Evolutionary conservation across 2,797 vertebrate species (phyloP), one percentile per base, ranked within the genome.

Genomic region (Agapornis canus): DNA sequence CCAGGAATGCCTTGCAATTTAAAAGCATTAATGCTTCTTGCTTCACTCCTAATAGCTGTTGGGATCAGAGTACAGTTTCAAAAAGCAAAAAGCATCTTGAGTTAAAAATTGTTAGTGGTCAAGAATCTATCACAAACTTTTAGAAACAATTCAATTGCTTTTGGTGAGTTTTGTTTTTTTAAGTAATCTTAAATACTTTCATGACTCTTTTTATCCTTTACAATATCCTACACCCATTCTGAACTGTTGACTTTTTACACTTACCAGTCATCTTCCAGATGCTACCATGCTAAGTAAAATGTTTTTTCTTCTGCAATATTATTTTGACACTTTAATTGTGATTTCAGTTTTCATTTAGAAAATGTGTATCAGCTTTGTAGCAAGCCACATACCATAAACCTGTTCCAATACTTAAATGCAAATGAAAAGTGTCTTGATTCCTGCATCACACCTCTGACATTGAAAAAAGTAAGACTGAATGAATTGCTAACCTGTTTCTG

Each of bases 401-500:
- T 54, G 14, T 43, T 66, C 5, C 29, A 57, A 13, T n/a, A 57
- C 29, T 68, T 71, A 60, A 83, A 43, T 37, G 35, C 10, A 79
- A 77, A 15, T 22, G 16, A 49, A 65, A 78, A n/a, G 5, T 32
- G 7, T 61, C 71, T 80, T 48, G 39, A 31, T 64, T 52, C 27
- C 5, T 39, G 29, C 19, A 31, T 64, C 37, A 14, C 63, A 13
- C 73, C 26, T 37, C 8, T 51, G 15, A n/a, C 48, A 61, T 27
- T 40, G 20, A 39, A 82, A 43, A 22, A 75, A 52, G 5, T 31
- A 72, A 82, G 43, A 32, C 9, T 48, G 31, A 61, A 40, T 37
- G 25, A 56, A 4, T 40, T 51, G 29, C 97, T 97, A 94, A 99
- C 99, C 99, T 85, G 99, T 99, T 89, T 99, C 99, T 42, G 99